phyloP scores from a whole-genome alignment of 2,113 vertebrate genomes.

The Callospermophilus lateralis region DNA sequence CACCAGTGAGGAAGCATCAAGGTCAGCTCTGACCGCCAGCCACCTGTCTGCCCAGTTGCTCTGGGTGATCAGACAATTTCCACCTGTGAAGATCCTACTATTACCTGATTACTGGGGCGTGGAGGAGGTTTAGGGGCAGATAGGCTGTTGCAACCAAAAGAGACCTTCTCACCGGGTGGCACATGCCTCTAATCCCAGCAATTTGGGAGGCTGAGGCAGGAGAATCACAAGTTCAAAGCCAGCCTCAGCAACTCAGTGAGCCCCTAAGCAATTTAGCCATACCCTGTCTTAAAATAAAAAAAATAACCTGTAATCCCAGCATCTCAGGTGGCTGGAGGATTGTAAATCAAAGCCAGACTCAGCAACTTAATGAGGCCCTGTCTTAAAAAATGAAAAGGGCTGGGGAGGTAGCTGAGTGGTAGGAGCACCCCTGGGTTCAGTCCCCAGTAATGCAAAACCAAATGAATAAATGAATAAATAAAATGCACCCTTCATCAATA shows the following conservation, averaged over 20 bases:
- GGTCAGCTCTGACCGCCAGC: not conserved
- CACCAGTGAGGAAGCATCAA: not conserved
- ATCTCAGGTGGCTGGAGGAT: too few species aligned
- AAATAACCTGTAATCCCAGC: not conserved
- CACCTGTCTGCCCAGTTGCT: not conserved
- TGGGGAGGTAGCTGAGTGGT: not conserved
- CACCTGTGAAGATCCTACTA: too few species aligned
- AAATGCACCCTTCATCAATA: not conserved
- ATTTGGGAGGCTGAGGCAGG: not conserved
- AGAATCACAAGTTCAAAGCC: not conserved
- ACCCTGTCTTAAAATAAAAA: not conserved
- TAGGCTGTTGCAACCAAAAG: too few species aligned
- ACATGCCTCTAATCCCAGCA: not conserved
- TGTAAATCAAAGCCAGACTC: too few species aligned
- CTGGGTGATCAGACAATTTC: not conserved
- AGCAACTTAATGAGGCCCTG: too few species aligned
- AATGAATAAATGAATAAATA: too few species aligned
- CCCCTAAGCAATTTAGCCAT: too few species aligned
- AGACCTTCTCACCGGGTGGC: not conserved
- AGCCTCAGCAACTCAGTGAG: not conserved
- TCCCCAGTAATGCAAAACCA: not conserved
- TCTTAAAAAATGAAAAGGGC: not conserved
- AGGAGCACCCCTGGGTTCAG: not conserved
- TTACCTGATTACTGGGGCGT: accelerated
- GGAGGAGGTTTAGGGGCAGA: accelerated